These are phyloP conservation scores for Scylla paramamosain DNA, from an alignment of 1,140 invertebrate genomes.

Conservation along the genomic window DNA sequence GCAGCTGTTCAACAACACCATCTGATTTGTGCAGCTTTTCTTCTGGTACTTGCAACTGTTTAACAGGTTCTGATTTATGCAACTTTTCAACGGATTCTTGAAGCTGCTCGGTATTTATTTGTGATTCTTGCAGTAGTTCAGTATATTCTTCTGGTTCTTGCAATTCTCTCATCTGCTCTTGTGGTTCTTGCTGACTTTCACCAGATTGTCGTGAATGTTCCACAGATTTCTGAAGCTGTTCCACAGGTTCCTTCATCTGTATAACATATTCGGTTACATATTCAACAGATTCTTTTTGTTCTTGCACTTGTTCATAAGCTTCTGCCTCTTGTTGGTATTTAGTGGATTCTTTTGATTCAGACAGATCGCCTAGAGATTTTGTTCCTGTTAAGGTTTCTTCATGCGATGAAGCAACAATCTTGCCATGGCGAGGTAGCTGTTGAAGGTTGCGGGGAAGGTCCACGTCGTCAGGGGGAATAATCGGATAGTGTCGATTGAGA, in stretches of 20 bases:
- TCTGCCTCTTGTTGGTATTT: background rate
- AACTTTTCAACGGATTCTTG: background rate
- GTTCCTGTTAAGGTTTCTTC: background rate
- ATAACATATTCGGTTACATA: background rate
- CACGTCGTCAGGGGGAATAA: slow-evolving; percentile 3
- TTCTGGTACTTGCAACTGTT: background rate
- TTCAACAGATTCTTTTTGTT: background rate
- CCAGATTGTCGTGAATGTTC: background rate
- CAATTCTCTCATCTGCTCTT: background rate
- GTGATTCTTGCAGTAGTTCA: background rate
- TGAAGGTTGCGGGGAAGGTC: background rate
- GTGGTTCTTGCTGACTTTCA: background rate
- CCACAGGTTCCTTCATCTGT: background rate
- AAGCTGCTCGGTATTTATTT: background rate
- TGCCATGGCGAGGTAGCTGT: background rate
- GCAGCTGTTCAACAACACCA: background rate
- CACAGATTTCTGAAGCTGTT: background rate
- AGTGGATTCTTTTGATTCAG: background rate
- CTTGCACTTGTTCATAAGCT: background rate
- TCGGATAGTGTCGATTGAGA: slow-evolving; percentile 56
- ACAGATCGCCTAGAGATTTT: no score
- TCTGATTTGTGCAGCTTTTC: background rate
- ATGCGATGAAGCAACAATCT: background rate
- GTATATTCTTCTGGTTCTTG: background rate
- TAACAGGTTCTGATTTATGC: background rate